phyloP scores from a whole-genome alignment of 1,140 invertebrate species.

The Sycophila sp. region DNA sequence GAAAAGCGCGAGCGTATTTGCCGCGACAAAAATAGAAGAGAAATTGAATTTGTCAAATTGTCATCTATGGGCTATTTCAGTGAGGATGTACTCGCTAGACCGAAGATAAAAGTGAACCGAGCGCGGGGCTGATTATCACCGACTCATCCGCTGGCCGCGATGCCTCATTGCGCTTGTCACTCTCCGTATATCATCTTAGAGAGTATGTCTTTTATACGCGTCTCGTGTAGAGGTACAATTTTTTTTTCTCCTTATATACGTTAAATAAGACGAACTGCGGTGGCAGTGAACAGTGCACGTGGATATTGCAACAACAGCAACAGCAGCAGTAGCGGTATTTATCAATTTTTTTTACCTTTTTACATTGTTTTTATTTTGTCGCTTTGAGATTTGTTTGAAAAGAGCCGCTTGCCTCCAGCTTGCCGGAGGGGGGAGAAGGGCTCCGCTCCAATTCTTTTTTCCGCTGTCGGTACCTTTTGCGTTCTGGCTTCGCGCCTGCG shows the following conservation, averaged over 20 bases:
- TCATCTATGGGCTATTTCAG: too few species aligned
- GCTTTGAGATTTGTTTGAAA: too few species aligned
- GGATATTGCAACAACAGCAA: constrained; percentile 63
- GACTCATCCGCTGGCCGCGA: constrained; percentile 40
- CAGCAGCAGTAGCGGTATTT: constrained; percentile 44
- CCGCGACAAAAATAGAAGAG: too few species aligned
- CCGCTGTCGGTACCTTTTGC: not conserved
- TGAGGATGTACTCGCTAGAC: too few species aligned
- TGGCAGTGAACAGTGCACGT: constrained; percentile 67
- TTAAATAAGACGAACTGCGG: constrained; percentile 64
- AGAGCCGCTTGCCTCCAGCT: too few species aligned
- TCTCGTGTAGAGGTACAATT: constrained; percentile 46
- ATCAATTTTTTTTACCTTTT: constrained; percentile 27
- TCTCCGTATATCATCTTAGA: not conserved
- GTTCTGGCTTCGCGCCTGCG: not conserved
- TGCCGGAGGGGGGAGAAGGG: too few species aligned
- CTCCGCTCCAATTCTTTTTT: not conserved
- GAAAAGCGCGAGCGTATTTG: too few species aligned
- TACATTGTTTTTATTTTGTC: constrained; percentile 15
- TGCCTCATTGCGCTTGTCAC: not conserved
- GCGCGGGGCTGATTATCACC: constrained; percentile 10
- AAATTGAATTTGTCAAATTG: too few species aligned
- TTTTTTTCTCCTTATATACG: constrained; percentile 41
- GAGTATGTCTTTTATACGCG: constrained; percentile 12
- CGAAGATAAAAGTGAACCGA: constrained; percentile 10